Conservation (phyloP, 2,113 vertebrate species). For the Pavo muticus region DNA sequence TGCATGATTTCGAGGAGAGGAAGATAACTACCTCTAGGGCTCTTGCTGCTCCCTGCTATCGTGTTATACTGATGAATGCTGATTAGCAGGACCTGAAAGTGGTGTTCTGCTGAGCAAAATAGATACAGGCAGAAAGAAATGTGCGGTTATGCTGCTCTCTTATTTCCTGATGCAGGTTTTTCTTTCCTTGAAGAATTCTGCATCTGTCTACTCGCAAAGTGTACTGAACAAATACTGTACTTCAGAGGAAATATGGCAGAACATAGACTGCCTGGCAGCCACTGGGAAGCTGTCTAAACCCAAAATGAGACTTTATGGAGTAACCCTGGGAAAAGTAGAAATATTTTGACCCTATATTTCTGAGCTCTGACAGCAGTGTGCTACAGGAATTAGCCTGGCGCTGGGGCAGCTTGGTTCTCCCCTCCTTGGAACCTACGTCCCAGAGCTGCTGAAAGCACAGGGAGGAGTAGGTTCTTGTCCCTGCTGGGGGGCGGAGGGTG, state of each 20-base stretch:
- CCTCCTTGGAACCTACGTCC: fast-evolving
- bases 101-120: not conserved
- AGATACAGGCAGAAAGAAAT: not conserved
- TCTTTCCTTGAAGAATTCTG: not conserved
- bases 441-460: fast-evolving
- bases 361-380: not conserved
- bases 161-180: not conserved
- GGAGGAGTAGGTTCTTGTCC: fast-evolving
- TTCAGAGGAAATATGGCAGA: not conserved
- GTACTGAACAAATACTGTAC: not conserved
- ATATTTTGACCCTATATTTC: not conserved
- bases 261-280: not conserved
- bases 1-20: not conserved
- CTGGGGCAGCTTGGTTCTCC: fast-evolving
- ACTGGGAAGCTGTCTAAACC: not conserved
- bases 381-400: fast-evolving
- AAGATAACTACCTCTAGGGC: conserved; percentile 22
- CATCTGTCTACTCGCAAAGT: not conserved
- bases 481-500: not conserved
- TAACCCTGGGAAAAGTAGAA: not conserved
- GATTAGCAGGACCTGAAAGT: not conserved
- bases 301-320: not conserved
- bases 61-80: conserved; percentile 12
- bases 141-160: not conserved
- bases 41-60: not conserved